Base-by-base conservation (phyloP, 2,113 vertebrate species). In the Chamaetylas fuelleborni region DNA sequence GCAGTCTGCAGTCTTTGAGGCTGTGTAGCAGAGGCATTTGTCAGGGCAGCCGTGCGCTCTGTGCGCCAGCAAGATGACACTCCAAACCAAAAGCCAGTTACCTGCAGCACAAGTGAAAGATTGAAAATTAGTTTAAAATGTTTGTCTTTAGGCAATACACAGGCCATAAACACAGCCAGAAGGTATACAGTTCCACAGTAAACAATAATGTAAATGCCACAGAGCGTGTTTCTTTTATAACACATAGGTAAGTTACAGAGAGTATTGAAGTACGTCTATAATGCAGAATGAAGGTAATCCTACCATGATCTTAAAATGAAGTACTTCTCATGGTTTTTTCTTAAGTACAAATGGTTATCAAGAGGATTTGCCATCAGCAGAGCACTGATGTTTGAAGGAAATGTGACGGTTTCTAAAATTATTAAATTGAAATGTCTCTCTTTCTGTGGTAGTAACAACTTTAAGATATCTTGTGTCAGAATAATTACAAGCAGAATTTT, bases 1-100 rank as follows among this genome's bases (percentile, higher is more conserved):
- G 92, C 99, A 99, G 97, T 99, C 99, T 87, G 99, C 99, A 64
- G 97, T 98, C 90, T 98, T 98, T 72, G 98, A 98, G 86, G 98
- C 94, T 73, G 90, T 82, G 79, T 99, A 95, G 96, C 99, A 99
- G 14, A 60, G 96, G 66, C 99, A 99, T 95, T 98, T 98, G 71
- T 98, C 96, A 1, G 99, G 99, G 94, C 99, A 99, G 81, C 98
- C 80, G 0, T 51, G 87, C 65, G 86, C 95, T 28, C 38, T n/a
- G 16, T 92, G 88, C 38, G 97, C 76, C 54, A 98, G 62, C 19
- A 97, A 86, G 45, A 97, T 82, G 74, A 85, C 57, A 54, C 97
- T 95, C 48, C 97, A 97, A 86, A 89, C 90, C 87, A 98, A 97
- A 91, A 97, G 43, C 84, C 98, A 83, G 64, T 95, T 81, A 95